Evolutionary conservation across 2,797 vertebrate species (phyloP), one percentile per base, ranked within the genome.

Genomic region (Rhinella marina): DNA sequence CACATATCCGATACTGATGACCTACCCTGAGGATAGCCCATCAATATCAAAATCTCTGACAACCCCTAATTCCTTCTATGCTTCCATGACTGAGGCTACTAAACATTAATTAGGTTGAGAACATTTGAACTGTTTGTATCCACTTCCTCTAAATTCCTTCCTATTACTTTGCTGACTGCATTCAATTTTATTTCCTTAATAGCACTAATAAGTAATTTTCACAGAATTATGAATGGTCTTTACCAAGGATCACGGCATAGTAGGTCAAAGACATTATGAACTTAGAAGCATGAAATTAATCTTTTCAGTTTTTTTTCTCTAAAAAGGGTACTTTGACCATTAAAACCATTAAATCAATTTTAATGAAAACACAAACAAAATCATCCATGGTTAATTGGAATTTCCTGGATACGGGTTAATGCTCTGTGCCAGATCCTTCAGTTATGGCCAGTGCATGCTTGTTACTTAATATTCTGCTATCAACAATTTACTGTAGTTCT

Each of bases 301-400:
- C 56, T 21, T 80, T 80, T 80, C 1, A 1, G 0, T 1, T 41
- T 80, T 59, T 61, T 13, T 32, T 41, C 50, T 54, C 23, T 54
- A 32, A 80, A 41, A 59, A 59, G 56, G 78, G 10, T 80, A 59
- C 52, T 80, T 59, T 61, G 27, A 61, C 78, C 78, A 61, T 59
- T 56, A 75, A 50, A 57, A 9, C 77, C 14, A 79, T 79, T 62
- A 64, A 82, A 82, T 64, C 80, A 82, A 80, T 80, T 80, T 80
- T 9, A 29, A 54, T 7, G 9, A 57, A 80, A 80, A 80, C 54
- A 32, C 27, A 80, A 80, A 80, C 78, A 80, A 56, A 80, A 80
- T 80, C 78, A 80, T 80, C 56, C 56, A 80, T 61, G 78, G 56
- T 80, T 59, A 59, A 80, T 61, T 61, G 54, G 25, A 80, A 80